Percentiles rank a stretch among this genome's conserved stretches.
Evolutionary conservation across 1,140 invertebrate genomes (phyloP).

Genomic region (Heterodera carotae): DNA sequence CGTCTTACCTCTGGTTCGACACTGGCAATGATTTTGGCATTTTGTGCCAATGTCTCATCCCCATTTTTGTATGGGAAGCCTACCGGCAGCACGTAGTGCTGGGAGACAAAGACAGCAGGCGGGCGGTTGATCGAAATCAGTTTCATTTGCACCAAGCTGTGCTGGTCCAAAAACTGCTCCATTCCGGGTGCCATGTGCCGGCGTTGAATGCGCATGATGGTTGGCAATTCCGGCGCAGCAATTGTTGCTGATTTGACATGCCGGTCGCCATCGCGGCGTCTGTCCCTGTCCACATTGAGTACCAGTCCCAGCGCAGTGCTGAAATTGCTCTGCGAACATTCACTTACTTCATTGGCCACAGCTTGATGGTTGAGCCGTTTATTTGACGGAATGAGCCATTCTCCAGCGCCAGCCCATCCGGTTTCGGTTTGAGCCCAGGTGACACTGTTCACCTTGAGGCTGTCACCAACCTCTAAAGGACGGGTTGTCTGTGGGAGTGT

Average conservation of each 20-base stretch:
- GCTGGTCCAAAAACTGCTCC: neutral
- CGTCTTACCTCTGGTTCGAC: slow-evolving; percentile 1
- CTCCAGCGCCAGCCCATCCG: neutral
- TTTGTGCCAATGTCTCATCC: neutral
- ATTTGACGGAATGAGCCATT: neutral
- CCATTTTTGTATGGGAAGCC: neutral
- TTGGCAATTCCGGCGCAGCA: neutral
- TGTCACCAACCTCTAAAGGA: neutral
- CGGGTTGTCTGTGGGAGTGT: neutral
- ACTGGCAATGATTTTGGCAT: neutral
- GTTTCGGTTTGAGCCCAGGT: neutral
- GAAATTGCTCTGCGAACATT: neutral
- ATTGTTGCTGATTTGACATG: slow-evolving; percentile 1
- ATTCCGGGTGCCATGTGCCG: neutral
- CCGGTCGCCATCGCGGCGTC: neutral
- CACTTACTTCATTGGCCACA: neutral
- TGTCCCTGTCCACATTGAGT: neutral
- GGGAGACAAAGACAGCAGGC: neutral
- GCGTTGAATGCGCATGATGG: slow-evolving; percentile 3
- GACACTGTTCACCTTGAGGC: neutral
- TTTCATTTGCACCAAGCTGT: neutral
- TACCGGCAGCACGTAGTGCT: neutral
- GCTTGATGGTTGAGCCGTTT: neutral
- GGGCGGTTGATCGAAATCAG: neutral
- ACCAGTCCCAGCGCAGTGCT: neutral